Base-by-base conservation (phyloP, 2,888 invertebrate species). In the Spisula subtruncata region DNA sequence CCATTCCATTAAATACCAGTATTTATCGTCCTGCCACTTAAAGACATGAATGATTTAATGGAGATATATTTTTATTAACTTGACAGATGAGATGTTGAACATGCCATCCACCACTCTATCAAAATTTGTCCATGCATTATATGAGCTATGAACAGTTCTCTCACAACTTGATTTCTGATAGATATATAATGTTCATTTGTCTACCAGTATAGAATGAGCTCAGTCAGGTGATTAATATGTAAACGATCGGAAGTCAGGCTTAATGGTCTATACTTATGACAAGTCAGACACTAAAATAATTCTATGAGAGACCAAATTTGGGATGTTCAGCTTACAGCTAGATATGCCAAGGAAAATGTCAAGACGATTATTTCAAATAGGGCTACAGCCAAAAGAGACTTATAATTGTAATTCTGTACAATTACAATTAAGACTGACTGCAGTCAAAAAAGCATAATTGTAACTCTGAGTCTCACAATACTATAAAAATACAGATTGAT, bases 141-240 rank as follows among this genome's bases (percentile, higher is more conserved):
- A 66, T 66, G 25, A 66, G 25, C 10, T 66, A 25, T 66, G 25
- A 25, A 66, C 5, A 4, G 10, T 66, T 25, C n/a, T 66, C 60
- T 66, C 60, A 66, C 60, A 25, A 66, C 5, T 5, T 66, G 60
- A 66, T 66, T 25, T 66, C 20, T 25, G 60, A 6, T 66, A 12
- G 60, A 66, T 66, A 66, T 66, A 66, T 66, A 66, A 51, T 25
- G 60, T 4, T 25, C 25, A 66, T 66, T 66, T 66, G 60, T 66
- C 60, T 66, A 25, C 18, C 2, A 25, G 5, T 12, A 10, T 4
- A 66, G 1, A 66, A 66, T 66, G 8, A 5, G 60, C 10, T 66
- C 60, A 25, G n/a, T 66, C n/a, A n/a, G n/a, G 25, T 66, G 60
- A 66, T 66, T 66, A 25, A 66, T 66, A 25, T 2, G 25, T n/a